Base-by-base conservation (phyloP, 2,113 vertebrate genomes). In the Mobula birostris region DNA sequence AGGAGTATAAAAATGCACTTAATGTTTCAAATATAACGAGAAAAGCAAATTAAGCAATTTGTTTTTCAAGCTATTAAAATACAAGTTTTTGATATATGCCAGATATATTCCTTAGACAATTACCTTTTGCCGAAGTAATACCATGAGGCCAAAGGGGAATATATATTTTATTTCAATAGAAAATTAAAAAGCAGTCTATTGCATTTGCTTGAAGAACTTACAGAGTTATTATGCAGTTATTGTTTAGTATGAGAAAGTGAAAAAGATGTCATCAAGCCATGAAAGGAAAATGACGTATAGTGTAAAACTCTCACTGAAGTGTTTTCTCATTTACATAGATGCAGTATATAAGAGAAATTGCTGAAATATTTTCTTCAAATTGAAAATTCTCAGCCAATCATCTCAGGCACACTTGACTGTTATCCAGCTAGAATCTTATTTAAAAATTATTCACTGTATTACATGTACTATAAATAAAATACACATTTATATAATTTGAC, bases 341-440 rank as follows among this genome's bases (percentile, higher is more conserved):
- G 36, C 68, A 74, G 74, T 40, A 56, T 74, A 56, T 40, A 72
- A 93, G 27, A 29, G 14, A 66, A 90, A 90, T 68, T 14, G n/a
- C 56, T 61, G 61, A 72, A 92, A 74, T 74, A 56, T 56, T 14
- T 29, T 76, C 91, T 48, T 3, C 68, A 76, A 74, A 76, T 93
- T 74, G 12, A 32, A 93, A 93, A 93, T 74, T 74, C 56, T 74
- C 70, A 93, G 56, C 70, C 91, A 93, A 93, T 21, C 66, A 48
- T 15, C 15, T n/a, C 29, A 36, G 85, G 58, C 32, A 7, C 21
- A 66, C 17, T 90, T n/a, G 15, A 32, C 14, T 19, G 8, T 88
- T 32, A 90, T 56, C 3, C 40, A 74, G 21, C 36, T 56, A 14
- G 91, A 74, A 93, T 29, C 9, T 48, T 40, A 76, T 74, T 9